A percentile compares a stretch with the other conserved stretches of the same genome.
These are phyloP conservation scores for Leucoma salicis DNA, from an alignment of 2,888 invertebrate species.

Conservation along the genomic window DNA sequence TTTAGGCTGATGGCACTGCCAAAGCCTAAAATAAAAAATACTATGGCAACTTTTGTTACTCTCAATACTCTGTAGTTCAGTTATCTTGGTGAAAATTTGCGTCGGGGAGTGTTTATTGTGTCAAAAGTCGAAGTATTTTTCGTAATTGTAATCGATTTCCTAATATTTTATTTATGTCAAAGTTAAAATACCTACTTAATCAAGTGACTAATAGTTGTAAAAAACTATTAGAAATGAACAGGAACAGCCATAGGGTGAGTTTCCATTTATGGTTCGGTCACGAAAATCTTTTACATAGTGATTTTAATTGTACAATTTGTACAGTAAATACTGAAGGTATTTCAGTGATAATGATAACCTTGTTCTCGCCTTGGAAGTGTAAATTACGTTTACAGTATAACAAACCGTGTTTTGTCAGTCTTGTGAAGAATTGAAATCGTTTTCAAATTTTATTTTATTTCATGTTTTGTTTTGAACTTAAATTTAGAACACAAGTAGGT, in stretches of 20 bases:
- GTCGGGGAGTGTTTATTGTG: too few relatives aligned
- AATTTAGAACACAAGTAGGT: too few relatives aligned
- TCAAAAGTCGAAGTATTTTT: too few relatives aligned
- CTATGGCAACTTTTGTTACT: too few relatives aligned
- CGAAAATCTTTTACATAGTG: background rate
- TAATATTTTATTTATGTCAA: slow-evolving; percentile 4
- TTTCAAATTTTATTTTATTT: background rate
- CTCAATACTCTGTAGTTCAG: too few relatives aligned
- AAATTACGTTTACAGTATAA: slow-evolving; percentile 1
- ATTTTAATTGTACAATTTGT: background rate
- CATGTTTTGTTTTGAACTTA: too few relatives aligned
- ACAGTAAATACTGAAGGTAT: slow-evolving; percentile 6
- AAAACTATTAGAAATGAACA: slow-evolving; percentile 40
- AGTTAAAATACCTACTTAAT: slow-evolving; percentile 59
- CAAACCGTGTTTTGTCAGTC: background rate
- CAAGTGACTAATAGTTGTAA: slow-evolving; percentile 54
- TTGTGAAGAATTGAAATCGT: background rate
- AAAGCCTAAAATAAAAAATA: too few relatives aligned
- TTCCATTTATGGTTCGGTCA: slow-evolving; percentile 17
- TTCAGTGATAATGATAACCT: slow-evolving; percentile 13
- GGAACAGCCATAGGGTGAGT: slow-evolving; percentile 57
- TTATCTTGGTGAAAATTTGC: too few relatives aligned
- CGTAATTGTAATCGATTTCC: background rate
- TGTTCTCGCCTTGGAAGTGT: slow-evolving; percentile 7
- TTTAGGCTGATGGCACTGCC: too few relatives aligned